These are phyloP conservation scores for Blera fallax DNA, from an alignment of 2,888 invertebrate species.

Conservation along the genomic window DNA sequence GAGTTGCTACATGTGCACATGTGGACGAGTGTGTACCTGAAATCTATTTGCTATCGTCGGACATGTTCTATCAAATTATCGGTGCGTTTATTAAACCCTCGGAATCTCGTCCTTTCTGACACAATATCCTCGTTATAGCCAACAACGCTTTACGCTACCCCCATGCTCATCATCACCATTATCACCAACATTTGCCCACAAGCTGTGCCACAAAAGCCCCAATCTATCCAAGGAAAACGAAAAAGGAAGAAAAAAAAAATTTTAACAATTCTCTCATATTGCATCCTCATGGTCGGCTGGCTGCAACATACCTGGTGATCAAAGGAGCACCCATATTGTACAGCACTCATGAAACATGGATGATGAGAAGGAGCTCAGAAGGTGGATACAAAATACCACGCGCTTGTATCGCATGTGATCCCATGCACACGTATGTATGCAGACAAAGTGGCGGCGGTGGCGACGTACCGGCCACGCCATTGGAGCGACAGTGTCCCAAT, in stretches of 20 bases:
- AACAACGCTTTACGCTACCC: background rate
- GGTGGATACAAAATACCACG: conserved; percentile 15
- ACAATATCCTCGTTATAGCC: conserved; percentile 1
- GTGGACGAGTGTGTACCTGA: too few species aligned
- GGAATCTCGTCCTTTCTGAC: background rate
- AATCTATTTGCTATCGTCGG: background rate
- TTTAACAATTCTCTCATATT: background rate
- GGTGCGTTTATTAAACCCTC: conserved; percentile 4
- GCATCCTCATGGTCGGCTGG: conserved; percentile 40
- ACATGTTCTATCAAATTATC: conserved; percentile 1
- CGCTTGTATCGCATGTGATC: conserved; percentile 14
- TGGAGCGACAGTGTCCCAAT: conserved; percentile 54
- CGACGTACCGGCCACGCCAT: conserved; percentile 30
- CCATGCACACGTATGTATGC: conserved; percentile 37
- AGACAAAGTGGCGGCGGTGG: conserved; percentile 50
- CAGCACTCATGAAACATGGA: background rate
- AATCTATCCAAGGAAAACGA: background rate
- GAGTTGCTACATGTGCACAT: too few species aligned
- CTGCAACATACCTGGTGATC: background rate
- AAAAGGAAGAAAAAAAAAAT: background rate
- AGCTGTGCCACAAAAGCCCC: background rate
- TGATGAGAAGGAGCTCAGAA: background rate
- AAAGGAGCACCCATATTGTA: conserved; percentile 6
- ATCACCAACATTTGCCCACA: background rate
- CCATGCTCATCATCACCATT: conserved; percentile 37